Evolutionary conservation across 2,113 vertebrate species (phyloP), one percentile per base, ranked within the genome.

Genomic region (Notothenia coriiceps): DNA sequence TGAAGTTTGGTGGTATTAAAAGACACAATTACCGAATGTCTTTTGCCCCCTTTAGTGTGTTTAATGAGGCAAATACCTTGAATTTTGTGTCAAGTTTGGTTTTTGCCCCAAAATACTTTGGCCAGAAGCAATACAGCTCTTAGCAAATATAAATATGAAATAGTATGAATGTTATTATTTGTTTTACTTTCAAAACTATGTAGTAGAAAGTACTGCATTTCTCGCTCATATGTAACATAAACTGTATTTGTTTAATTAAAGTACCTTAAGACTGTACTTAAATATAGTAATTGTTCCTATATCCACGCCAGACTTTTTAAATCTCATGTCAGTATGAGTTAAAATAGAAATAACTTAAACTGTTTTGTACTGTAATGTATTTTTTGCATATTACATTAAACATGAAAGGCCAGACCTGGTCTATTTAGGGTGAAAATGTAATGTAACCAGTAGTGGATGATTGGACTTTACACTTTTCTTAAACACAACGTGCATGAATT

Each of bases 401-500:
- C 25, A 6, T 40, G 35, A 20, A 46, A 47, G 3, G 10, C 10
- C 29, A 70, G 1, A 46, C 5, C 13, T 56, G 51, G 35, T 7
- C 6, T 7, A 20, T 6, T 22, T 40, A 50, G 20, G 35, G 0
- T 13, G 43, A 15, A 52, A 15, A 69, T 61, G 25, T 47, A 74
- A 55, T 66, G 22, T 73, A 61, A 78, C 65, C 47, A 61, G 25
- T 8, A 35, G n/a, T 46, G 11, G 49, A 79, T 50, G 46, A 9
- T 49, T 55, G 2, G 0, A 70, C 60, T 59, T 70, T 18, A 60
- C 40, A 65, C n/a, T 68, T 68, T 69, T 78, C 29, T n/a, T 3
- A 55, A 80, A 59, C 40, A 71, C 35, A 50, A 68, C 47, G 9
- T 86, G 82, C 87, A 91, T 91, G 85, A 76, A 73, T 76, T 72